Conservation (phyloP, 2,113 vertebrate species). For the Gavia stellata region DNA sequence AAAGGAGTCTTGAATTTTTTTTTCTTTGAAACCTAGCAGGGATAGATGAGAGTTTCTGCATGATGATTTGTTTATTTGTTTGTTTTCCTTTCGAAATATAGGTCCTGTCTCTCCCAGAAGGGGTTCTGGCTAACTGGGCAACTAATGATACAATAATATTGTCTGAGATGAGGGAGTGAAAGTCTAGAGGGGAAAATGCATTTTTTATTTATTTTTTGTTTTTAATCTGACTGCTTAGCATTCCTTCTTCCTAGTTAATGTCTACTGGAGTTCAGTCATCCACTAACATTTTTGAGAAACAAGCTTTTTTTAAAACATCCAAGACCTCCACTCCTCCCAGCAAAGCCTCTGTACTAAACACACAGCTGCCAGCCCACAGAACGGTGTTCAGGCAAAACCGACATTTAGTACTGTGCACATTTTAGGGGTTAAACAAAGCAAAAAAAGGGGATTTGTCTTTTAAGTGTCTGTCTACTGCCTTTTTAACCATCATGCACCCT, state of each 20-base stretch:
- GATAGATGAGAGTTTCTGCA: not conserved
- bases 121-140: not conserved
- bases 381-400: fast-evolving
- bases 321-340: not conserved
- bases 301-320: not conserved
- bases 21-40: not conserved
- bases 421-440: not conserved
- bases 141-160: slow-evolving; percentile 2
- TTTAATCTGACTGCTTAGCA: not conserved
- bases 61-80: not conserved
- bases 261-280: not conserved
- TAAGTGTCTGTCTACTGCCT: not conserved
- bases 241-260: not conserved
- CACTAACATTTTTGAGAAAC: not conserved
- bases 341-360: not conserved
- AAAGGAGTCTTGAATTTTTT: not conserved
- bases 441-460: not conserved
- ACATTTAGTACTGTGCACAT: not conserved
- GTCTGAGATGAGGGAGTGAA: not conserved
- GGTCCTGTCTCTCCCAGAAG: not conserved
- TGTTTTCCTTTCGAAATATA: not conserved
- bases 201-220: not conserved
- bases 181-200: not conserved
- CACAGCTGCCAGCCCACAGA: not conserved
- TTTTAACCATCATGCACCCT: not conserved